Base-by-base conservation (phyloP, 2,888 invertebrate genomes). In the Aromia moschata region DNA sequence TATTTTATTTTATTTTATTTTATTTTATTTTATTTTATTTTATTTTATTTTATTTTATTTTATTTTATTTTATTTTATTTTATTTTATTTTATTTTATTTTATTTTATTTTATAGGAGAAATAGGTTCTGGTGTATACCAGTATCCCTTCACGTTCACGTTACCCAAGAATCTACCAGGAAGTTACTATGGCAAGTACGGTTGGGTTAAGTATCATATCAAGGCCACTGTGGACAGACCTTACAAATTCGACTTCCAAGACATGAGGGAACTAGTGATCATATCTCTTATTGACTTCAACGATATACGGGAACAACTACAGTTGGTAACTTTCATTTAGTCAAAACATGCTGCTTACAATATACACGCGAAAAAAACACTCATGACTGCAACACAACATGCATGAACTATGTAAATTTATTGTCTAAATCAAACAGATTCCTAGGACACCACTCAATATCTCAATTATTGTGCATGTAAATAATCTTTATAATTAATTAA, bases 221-320 rank as follows among this genome's bases (percentile, higher is more conserved):
- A 90, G 79, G 90, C 91, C 0, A 87, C 86, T 0, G 82, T 94
- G 14, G 92, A 94, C 74, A 84, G 91, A 14, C 89, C 94, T 3
- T 92, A 92, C 87, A 91, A 91, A 72, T 90, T 91, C 75, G 93
- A 95, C 80, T 90, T 92, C 73, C 92, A 92, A 68, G 87, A 88
- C 46, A 92, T 92, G 81, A 86, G 86, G 80, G 88, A 90, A 2
- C 94, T 95, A 74, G 92, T 91, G 47, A 89, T 96, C 5, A 86
- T 93, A 57, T 89, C 91, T 58, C 87, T 90, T 3, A 84, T 94
- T 67, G 94, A 95, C 80, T 84, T 96, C 11, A 47, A 47, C 37
- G 18, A 20, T 3, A 15, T 31, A 1, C 1, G 1, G 9, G 17
- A 37, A 1, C n/a, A 15, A 2, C 18, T 37, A 3, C 12, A 1